Conservation (phyloP, 1,140 invertebrate genomes). For the Chrysoperla carnea region DNA sequence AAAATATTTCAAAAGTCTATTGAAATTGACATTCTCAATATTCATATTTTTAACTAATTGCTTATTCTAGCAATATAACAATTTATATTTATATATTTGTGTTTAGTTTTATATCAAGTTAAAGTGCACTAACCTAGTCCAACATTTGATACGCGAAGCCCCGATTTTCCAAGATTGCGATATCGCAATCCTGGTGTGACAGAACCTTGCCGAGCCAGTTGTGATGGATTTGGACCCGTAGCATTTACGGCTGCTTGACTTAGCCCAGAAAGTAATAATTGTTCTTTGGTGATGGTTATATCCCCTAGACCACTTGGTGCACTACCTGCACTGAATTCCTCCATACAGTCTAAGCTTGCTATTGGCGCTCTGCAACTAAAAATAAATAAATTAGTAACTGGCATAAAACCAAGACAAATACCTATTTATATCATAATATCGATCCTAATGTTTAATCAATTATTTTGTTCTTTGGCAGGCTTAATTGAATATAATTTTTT, state of each 20-base stretch:
- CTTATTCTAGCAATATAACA: too few species aligned
- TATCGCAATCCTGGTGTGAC: conserved; percentile 64
- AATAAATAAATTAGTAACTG: conserved; percentile 1
- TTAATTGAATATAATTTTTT: background rate
- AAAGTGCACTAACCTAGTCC: conserved; percentile 46
- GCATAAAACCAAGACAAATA: too few species aligned
- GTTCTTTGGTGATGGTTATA: conserved; percentile 17
- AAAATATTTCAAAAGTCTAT: too few species aligned
- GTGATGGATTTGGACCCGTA: conserved; percentile 20
- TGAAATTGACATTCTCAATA: too few species aligned
- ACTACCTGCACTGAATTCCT: conserved; percentile 61
- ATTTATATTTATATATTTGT: too few species aligned
- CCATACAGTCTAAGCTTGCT: conserved; percentile 82
- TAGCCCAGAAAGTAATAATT: conserved; percentile 21
- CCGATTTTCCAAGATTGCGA: conserved; percentile 84
- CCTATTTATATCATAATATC: too few species aligned
- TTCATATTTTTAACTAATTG: too few species aligned
- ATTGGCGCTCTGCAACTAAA: conserved; percentile 74
- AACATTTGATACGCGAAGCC: conserved; percentile 78
- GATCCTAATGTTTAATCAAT: too few species aligned
- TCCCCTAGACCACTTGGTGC: conserved; percentile 19
- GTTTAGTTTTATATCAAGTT: too few species aligned
- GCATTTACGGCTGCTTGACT: conserved; percentile 13
- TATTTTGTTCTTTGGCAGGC: too few species aligned
- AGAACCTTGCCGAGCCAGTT: conserved; percentile 30